phyloP scores from a whole-genome alignment of 2,888 invertebrate species.

The Exephanes ischioxanthus region DNA sequence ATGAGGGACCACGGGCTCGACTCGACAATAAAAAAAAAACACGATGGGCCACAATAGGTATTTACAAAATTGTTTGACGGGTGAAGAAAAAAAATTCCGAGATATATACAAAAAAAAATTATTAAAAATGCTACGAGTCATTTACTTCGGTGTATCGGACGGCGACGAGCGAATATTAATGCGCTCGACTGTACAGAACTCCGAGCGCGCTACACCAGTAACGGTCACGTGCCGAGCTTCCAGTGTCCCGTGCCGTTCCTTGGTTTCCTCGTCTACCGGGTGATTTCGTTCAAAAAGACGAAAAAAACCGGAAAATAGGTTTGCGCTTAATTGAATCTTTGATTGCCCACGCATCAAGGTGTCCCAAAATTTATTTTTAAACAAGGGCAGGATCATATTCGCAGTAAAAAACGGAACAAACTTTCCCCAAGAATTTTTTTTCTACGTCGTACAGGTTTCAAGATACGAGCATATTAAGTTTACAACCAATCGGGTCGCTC shows the following conservation, averaged over 20 bases:
- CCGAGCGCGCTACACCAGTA: slow-evolving; percentile 46
- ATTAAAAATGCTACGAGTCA: neutral
- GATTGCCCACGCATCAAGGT: too few species aligned
- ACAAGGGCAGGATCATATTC: neutral
- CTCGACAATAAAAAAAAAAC: neutral
- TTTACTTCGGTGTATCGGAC: neutral
- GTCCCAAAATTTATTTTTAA: neutral
- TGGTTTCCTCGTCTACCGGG: slow-evolving; percentile 58
- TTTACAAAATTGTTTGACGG: neutral
- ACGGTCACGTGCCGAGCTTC: slow-evolving; percentile 68
- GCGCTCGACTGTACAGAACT: slow-evolving; percentile 55
- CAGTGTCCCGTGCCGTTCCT: slow-evolving; percentile 60
- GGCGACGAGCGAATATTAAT: slow-evolving; percentile 49
- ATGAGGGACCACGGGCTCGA: slow-evolving; percentile 36
- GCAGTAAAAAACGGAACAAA: slow-evolving; percentile 6
- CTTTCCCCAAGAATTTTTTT: neutral
- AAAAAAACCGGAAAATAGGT: neutral
- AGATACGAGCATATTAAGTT: neutral
- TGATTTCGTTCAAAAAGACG: slow-evolving; percentile 34
- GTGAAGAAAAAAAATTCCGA: neutral
- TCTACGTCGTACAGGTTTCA: neutral
- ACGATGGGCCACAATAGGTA: neutral
- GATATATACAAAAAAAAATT: neutral
- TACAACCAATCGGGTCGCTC: neutral
- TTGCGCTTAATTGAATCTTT: neutral